A percentile compares a stretch with the other conserved stretches of the same genome.
These are phyloP conservation scores for Tauraco hartlaubi DNA, from an alignment of 2,797 vertebrate species.

Conservation along the genomic window DNA sequence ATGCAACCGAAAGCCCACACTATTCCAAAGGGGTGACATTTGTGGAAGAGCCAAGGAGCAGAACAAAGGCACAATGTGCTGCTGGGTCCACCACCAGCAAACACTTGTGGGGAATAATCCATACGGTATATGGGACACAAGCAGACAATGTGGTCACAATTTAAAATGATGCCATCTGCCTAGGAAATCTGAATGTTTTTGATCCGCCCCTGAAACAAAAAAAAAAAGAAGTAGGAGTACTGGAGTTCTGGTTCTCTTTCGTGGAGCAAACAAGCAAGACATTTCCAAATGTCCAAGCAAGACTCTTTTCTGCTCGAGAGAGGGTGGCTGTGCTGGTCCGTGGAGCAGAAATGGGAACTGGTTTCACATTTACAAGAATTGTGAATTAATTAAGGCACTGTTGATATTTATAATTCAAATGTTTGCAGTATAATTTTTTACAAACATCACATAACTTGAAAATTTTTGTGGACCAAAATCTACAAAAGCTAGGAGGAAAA, in stretches of 20 bases:
- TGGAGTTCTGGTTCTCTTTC: background rate
- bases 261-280: background rate
- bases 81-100: background rate
- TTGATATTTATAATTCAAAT: background rate
- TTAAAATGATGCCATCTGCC: constrained; percentile 1
- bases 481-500: background rate
- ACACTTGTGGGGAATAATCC: background rate
- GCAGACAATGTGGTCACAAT: background rate
- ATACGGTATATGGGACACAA: accelerated
- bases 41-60: background rate
- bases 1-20: background rate
- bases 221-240: background rate
- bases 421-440: background rate
- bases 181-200: background rate
- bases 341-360: background rate
- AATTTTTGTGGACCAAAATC: background rate
- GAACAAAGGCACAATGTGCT: background rate
- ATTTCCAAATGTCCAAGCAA: background rate
- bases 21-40: background rate
- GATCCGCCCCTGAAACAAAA: background rate
- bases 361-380: background rate
- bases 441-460: background rate
- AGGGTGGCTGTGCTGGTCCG: background rate
- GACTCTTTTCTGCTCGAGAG: background rate
- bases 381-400: background rate